Base-by-base conservation (phyloP, 2,113 vertebrate genomes). In the Callorhinus ursinus region DNA sequence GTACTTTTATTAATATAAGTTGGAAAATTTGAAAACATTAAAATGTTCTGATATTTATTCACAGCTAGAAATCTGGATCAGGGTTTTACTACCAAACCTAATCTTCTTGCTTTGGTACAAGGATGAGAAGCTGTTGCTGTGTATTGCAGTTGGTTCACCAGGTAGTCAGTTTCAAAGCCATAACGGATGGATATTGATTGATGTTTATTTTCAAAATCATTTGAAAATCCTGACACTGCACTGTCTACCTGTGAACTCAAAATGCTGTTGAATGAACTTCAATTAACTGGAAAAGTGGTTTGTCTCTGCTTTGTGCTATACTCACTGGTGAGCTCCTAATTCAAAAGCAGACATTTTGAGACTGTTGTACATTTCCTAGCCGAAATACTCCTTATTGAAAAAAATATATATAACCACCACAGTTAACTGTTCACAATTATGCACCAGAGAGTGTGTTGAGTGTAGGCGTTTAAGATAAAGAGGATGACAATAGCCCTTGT, bases 101-200 rank as follows among this genome's bases (percentile, higher is more conserved):
- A n/a, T 51, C 12, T 93, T 96, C 33, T 42, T 88, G 63, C 84
- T 63, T 88, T 88, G 72, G 93, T 26, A 59, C 2, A 88, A 85
- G 22, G 19, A 82, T 81, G 28, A 82, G 65, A 90, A 83, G 31
- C 31, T 88, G 53, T 77, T 87, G 74, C 55, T 81, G 2, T 63
- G 61, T 76, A 65, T 53, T 94, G 31, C 39, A 79, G 55, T 15
- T 96, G 36, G 72, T 89, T 93, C 85, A 76, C 39, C 80, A 94
- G 55, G 59, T 46, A 94, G 96, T 92, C 96, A 92, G 42, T 97
- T 96, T 95, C 83, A 77, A 92, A 24, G 6, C 77, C 85, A 74
- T 88, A 88, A 95, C 97, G 42, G 59, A 90, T 94, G 72, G 69
- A 74, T 98, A 97, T 93, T 96, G 96, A 98, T 96, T 97, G 94